Evolutionary conservation across 2,797 vertebrate species (phyloP), one percentile per base, ranked within the genome.

Genomic region (Glossophaga mutica): DNA sequence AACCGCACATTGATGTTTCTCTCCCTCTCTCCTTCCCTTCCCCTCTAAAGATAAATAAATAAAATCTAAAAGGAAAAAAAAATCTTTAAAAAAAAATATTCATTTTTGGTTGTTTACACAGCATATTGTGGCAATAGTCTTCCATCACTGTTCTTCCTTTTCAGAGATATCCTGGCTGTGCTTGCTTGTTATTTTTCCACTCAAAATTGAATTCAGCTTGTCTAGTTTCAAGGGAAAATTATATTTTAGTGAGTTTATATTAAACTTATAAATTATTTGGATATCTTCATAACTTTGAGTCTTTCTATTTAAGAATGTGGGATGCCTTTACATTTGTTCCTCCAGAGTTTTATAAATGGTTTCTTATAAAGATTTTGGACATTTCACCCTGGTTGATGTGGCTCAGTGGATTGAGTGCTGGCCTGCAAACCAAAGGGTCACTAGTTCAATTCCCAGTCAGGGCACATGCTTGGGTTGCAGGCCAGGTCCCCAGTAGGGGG

Each of bases 181-280:
- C 44, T 86, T 87, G 42, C 37, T 50, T 74, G 57, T 78, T 87
- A 87, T 82, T 89, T 89, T 94, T 50, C 55, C 39, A 65, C 85
- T 44, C 34, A 34, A 89, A 95, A 32, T 77, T 93, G 91, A 96
- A 91, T 79, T 95, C 86, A 92, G 37, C 37, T 83, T 93, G 29
- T 86, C 67, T 93, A 65, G 37, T 81, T 86, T 93, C 50, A 87
- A 88, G 32, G 76, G 46, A 81, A 71, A 26, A 26, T 88, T 39
- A 9, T 65, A 79, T 87, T 76, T 94, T 46, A 83, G 55, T 91
- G 32, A 59, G 59, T 2, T 92, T 89, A 82, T 59, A 77, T 34
- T 87, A 83, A 76, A 85, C 62, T 84, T 93, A 76, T 79, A 78
- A 77, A 78, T 91, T 96, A 89, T 68, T 48, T 90, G 77, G 52